Evolutionary conservation across 2,797 vertebrate genomes (phyloP), one percentile per base, ranked within the genome.

Genomic region (Tapera naevia): DNA sequence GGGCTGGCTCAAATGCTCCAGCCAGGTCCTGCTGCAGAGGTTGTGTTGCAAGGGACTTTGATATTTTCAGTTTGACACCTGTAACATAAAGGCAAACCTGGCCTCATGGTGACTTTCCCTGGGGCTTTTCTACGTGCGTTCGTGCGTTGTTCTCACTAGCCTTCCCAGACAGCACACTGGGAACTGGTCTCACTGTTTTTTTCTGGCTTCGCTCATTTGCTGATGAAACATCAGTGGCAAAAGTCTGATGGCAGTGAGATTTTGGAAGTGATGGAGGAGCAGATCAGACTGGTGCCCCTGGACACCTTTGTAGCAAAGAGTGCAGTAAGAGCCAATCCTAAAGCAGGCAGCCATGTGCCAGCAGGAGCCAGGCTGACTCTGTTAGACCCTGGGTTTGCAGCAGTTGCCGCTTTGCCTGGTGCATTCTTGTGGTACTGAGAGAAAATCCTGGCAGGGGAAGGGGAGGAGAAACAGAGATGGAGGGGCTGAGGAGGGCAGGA

Each of bases 231-330:
- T 41, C 64, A n/a, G 37, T 21, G 43, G n/a, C 19, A 13, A 4
- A 53, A 41, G 35, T 10, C 27, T 17, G 22, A 3, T 3, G 8
- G 56, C 0, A 2, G n/a, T 1, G 22, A 19, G 46, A 27, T 46
- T 4, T 23, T n/a, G 54, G 72, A 45, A 58, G 51, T 5, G 23
- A 16, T 23, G 37, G 65, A 51, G 30, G 24, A 35, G 61, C 48
- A 10, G 33, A 3, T 45, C 23, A 24, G 72, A 17, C 17, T 51
- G 3, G 48, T 22, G 50, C 14, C 50, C n/a, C 43, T 1, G 0
- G 25, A 22, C 43, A 21, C 17, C 66, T 23, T 43, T 43, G 74
- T 2, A 3, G 43, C 43, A 22, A 25, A 35, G 66, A 25, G 25
- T 3, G 1, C 84, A 9, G 21, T 6, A 2, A 10, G 33, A 35